Conservation (phyloP, 2,888 invertebrate species). For the Dichetophora obliterata region DNA sequence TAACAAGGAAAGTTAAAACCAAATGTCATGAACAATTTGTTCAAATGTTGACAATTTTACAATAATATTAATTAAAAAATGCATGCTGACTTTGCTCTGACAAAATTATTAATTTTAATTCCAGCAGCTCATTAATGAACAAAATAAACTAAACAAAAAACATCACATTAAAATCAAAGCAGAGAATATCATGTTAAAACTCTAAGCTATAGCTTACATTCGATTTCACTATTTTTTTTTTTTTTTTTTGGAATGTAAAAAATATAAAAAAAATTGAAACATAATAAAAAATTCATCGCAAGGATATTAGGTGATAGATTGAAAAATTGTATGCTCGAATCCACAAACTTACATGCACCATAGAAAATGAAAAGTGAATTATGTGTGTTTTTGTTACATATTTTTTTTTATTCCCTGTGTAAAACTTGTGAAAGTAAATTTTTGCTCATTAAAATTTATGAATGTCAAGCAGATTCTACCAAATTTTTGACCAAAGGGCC, state of each 20-base stretch:
- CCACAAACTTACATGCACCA: not conserved
- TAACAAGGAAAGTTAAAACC: no score
- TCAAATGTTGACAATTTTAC: no score
- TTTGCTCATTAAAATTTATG: conserved; percentile 6
- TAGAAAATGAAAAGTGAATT: no score
- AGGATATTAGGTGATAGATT: not conserved
- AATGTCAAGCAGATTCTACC: no score
- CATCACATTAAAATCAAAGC: conserved; percentile 23
- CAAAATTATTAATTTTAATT: not conserved
- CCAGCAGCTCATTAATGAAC: no score
- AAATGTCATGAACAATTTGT: no score
- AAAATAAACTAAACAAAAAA: conserved; percentile 11
- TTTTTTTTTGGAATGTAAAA: no score
- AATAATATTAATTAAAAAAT: no score
- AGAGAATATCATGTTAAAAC: conserved; percentile 41
- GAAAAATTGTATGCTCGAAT: not conserved
- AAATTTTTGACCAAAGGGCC: no score
- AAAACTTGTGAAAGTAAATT: not conserved
- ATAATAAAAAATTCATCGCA: not conserved
- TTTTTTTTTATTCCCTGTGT: not conserved
- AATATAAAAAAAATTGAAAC: not conserved
- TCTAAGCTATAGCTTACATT: not conserved
- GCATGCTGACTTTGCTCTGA: no score
- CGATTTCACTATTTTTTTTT: not conserved
- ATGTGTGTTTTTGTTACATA: no score